phyloP scores from a whole-genome alignment of 2,888 invertebrate species.

The Eupeodes luniger region DNA sequence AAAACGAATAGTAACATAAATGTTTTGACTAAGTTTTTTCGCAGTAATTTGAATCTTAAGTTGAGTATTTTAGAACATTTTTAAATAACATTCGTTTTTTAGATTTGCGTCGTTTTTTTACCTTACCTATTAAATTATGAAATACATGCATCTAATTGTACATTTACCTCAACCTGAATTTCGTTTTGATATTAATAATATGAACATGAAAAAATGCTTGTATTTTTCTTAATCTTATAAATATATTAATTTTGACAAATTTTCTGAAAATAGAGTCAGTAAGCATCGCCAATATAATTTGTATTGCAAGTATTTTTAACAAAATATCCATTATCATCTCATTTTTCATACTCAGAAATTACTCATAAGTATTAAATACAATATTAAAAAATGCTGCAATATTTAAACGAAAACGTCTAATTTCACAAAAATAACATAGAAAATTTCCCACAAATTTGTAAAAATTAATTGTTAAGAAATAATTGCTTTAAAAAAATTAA shows the following conservation, averaged over 20 bases:
- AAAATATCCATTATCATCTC: slow-evolving; percentile 58
- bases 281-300: slow-evolving; percentile 13
- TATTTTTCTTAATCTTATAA: not conserved
- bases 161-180: too few relatives aligned
- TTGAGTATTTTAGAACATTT: too few relatives aligned
- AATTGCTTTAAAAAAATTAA: not conserved
- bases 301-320: not conserved
- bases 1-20: too few relatives aligned
- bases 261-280: not conserved
- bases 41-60: too few relatives aligned
- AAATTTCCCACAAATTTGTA: slow-evolving; percentile 69
- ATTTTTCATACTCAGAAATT: slow-evolving; percentile 23
- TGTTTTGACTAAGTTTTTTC: too few relatives aligned
- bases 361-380: not conserved
- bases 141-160: too few relatives aligned
- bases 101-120: too few relatives aligned
- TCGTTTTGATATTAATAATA: too few relatives aligned
- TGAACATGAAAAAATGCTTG: too few relatives aligned
- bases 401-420: not conserved
- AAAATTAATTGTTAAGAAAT: not conserved
- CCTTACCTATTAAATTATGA: too few relatives aligned
- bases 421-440: slow-evolving; percentile 34
- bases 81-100: too few relatives aligned
- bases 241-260: not conserved
- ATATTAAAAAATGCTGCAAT: slow-evolving; percentile 6